Conservation (phyloP, 2,797 vertebrate species). For the Margarornis squamiger region DNA sequence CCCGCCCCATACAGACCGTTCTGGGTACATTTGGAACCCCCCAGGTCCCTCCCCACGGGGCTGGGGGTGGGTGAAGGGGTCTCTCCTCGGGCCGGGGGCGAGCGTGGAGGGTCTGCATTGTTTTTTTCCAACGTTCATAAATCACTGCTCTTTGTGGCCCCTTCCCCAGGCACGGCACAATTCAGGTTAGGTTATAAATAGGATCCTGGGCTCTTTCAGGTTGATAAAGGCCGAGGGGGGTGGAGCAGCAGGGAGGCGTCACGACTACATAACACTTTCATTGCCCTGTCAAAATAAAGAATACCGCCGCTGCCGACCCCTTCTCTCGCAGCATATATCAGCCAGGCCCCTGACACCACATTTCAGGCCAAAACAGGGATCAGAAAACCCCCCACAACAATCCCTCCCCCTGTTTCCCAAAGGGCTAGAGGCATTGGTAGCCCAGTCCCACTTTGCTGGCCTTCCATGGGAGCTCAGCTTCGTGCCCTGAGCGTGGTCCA, state of each 20-base stretch:
- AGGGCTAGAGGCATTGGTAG: rapidly evolving
- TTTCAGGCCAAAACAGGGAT: neutral
- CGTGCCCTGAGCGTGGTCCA: too few species aligned
- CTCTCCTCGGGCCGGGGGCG: neutral
- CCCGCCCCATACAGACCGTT: neutral
- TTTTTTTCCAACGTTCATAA: neutral
- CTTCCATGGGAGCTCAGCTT: neutral
- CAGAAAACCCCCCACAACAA: neutral
- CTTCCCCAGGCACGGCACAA: neutral
- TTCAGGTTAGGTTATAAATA: slow-evolving; percentile 60
- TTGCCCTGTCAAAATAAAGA: slow-evolving; percentile 68
- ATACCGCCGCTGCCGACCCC: slow-evolving; percentile 24
- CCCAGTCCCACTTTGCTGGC: neutral
- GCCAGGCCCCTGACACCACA: neutral
- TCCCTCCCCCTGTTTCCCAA: neutral
- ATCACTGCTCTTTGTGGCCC: slow-evolving; percentile 49
- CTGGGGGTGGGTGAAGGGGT: neutral
- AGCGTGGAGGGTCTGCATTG: slow-evolving; percentile 42
- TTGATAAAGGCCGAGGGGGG: slow-evolving; percentile 55
- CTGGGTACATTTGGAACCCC: too few species aligned
- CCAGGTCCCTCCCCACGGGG: rapidly evolving
- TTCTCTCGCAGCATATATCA: neutral
- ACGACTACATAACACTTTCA: slow-evolving; percentile 62
- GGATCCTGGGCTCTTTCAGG: slow-evolving; percentile 55
- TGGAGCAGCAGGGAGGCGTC: slow-evolving; percentile 46